Evolutionary conservation across 2,888 invertebrate genomes (phyloP).

Genomic region (Mactromeris polynyma): DNA sequence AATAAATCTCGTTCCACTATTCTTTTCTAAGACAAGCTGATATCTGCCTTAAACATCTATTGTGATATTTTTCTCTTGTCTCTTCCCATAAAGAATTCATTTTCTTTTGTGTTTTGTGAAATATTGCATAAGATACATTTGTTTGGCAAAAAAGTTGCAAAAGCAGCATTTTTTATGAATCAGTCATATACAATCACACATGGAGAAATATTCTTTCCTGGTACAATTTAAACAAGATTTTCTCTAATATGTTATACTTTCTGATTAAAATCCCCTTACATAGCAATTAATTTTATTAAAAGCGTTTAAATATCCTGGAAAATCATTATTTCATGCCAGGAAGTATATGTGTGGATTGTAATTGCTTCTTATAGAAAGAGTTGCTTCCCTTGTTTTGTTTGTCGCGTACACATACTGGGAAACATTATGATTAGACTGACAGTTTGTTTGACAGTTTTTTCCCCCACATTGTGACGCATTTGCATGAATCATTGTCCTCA

Average conservation of each 20-base stretch:
- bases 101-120: constrained; percentile 10
- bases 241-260: background rate
- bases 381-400: too few relatives aligned
- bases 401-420: too few relatives aligned
- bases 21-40: background rate
- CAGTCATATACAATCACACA: background rate
- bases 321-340: background rate
- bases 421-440: too few relatives aligned
- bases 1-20: background rate
- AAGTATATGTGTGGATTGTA: background rate
- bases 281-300: background rate
- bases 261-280: background rate
- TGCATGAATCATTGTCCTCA: background rate
- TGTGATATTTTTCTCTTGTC: background rate
- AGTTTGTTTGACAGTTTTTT: background rate
- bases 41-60: background rate
- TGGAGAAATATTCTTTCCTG: background rate
- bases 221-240: background rate
- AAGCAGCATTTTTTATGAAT: background rate
- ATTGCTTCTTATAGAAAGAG: background rate
- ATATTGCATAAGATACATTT: background rate
- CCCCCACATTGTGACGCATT: background rate
- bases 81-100: background rate
- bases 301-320: background rate
- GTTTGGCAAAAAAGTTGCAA: background rate